Base-by-base conservation (phyloP, 2,113 vertebrate species). In the Vidua macroura region DNA sequence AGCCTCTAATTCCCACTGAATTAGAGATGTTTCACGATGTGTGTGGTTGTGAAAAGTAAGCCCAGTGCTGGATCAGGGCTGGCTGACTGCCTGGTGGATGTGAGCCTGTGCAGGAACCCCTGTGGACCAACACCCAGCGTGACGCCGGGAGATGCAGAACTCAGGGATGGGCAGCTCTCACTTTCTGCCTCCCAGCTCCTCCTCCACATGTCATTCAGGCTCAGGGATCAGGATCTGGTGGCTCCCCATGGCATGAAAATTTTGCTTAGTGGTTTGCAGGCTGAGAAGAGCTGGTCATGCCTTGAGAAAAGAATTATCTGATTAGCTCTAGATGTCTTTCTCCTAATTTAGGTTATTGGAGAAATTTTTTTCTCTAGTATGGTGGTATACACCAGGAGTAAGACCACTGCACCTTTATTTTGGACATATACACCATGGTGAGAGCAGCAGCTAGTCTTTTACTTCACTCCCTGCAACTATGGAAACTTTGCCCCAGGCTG, bases 1-100 rank as follows among this genome's bases (percentile, higher is more conserved):
- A 92, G 89, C 86, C 48, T 96, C 59, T 84, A 52, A 79, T 96
- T 94, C 95, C 53, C 67, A 68, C 70, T 58, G 90, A 78, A 78
- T 86, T 70, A 62, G 64, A 62, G 39, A 69, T 53, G 49, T 52
- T 63, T 75, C 74, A 49, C 5, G 6, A 64, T 6, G 2, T n/a
- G 39, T 76, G 52, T 1, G 6, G 37, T 78, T 83, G 62, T 1
- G 6, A 90, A 90, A 79, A 69, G 55, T 19, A 28, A 76, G 31
- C 41, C 78, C 43, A 15, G 66, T 1, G 7, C 70, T 60, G 74
- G 59, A 21, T 2, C 0, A 2, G 21, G 66, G 78, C 55, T 43
- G 67, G 48, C 56, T 0, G 0, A 19, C 31, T 16, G 62, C 59
- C 64, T 87, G 69, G 30, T 51, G 60, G 37, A 19, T 24, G 81